These are phyloP conservation scores for Gambelia wislizenii DNA, from an alignment of 2,797 vertebrate species.

Conservation along the genomic window DNA sequence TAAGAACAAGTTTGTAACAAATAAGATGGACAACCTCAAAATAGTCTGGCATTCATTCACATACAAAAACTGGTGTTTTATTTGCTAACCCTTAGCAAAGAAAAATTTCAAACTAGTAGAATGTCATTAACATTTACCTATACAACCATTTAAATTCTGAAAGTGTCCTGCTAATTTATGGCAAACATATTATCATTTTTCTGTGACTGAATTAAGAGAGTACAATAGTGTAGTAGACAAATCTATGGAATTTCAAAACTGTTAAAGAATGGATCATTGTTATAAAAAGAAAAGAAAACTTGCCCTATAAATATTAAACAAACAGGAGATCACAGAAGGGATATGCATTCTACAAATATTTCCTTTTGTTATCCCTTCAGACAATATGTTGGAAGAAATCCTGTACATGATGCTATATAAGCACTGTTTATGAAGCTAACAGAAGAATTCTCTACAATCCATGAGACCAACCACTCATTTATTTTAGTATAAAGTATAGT, in stretches of 20 bases:
- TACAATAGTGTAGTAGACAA: constrained; percentile 63
- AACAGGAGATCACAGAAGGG: constrained; percentile 22
- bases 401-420: not conserved
- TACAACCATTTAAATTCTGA: constrained; percentile 67
- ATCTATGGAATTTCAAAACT: constrained; percentile 68
- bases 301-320: constrained; percentile 53
- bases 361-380: not conserved
- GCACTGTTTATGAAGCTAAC: not conserved
- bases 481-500: not conserved
- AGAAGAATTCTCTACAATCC: not conserved
- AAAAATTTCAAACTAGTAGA: constrained; percentile 59
- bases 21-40: no score
- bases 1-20: no score
- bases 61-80: not conserved
- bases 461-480: not conserved
- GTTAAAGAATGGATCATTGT: constrained; percentile 70
- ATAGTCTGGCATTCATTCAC: not conserved
- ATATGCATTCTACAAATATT: constrained; percentile 6
- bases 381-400: not conserved
- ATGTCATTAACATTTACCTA: constrained; percentile 57
- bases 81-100: constrained; percentile 38
- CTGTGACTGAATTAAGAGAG: constrained; percentile 69
- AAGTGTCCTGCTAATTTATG: constrained; percentile 61
- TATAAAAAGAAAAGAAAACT: constrained; percentile 65
- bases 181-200: constrained; percentile 57